These are phyloP conservation scores for Enteromius viviparus DNA, from an alignment of 2,797 vertebrate genomes.

Conservation along the genomic window DNA sequence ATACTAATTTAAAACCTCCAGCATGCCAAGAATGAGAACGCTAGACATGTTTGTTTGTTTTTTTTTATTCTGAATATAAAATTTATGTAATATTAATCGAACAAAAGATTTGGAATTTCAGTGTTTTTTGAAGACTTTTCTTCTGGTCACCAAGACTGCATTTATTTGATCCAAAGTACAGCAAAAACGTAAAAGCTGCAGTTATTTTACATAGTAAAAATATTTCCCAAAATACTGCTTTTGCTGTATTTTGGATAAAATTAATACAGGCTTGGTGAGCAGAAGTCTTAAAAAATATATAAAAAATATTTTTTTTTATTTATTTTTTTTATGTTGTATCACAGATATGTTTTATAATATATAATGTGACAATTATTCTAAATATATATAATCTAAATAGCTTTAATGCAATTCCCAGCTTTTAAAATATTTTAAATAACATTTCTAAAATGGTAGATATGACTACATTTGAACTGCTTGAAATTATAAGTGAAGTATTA, in stretches of 20 bases:
- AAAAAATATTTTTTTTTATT: no score
- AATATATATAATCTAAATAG: neutral
- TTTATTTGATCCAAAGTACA: neutral
- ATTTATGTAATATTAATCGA: neutral
- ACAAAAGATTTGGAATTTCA: neutral
- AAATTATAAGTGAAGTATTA: neutral
- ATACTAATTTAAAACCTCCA: neutral
- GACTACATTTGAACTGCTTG: neutral
- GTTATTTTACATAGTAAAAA: no score
- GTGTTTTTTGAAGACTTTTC: neutral
- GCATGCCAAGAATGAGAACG: neutral
- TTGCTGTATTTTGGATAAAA: no score
- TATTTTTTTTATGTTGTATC: no score
- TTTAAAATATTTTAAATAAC: neutral
- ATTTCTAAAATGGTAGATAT: neutral
- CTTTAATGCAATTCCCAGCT: neutral
- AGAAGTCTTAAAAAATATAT: no score
- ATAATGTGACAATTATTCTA: neutral
- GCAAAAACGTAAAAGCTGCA: no score
- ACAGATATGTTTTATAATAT: neutral
- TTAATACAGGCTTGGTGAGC: no score
- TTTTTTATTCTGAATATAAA: neutral
- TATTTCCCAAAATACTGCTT: no score
- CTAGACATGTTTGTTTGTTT: no score
- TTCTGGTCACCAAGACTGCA: neutral